These are phyloP conservation scores for Pao palembangensis DNA, from an alignment of 2,113 vertebrate genomes.

Conservation along the genomic window DNA sequence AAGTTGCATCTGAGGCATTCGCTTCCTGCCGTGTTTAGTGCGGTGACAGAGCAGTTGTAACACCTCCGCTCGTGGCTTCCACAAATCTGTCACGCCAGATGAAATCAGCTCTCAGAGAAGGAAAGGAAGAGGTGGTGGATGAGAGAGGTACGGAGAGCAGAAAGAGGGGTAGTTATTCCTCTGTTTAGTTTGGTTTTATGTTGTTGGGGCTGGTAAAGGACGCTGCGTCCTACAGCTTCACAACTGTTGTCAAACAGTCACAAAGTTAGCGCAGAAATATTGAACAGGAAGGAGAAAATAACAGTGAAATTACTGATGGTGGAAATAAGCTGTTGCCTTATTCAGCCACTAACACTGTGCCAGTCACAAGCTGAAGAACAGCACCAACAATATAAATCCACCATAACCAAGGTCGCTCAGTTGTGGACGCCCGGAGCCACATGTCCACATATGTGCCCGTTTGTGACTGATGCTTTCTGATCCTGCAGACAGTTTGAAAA, in stretches of 20 bases:
- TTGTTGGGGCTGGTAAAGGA: slow-evolving; percentile 23
- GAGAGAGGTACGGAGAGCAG: slow-evolving; percentile 15
- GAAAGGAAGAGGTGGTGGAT: slow-evolving; percentile 24
- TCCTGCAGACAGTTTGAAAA: too few relatives aligned
- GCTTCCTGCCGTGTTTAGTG: slow-evolving; percentile 48
- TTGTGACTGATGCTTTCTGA: too few relatives aligned
- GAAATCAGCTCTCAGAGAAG: slow-evolving; percentile 50
- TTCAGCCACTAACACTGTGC: too few relatives aligned
- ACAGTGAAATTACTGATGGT: too few relatives aligned
- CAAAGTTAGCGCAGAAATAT: not conserved
- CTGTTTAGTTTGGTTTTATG: slow-evolving; percentile 15
- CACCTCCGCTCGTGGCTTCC: slow-evolving; percentile 55
- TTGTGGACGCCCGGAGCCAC: too few relatives aligned
- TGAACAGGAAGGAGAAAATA: too few relatives aligned
- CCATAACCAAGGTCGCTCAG: too few relatives aligned
- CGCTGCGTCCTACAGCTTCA: slow-evolving; percentile 3
- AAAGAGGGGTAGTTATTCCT: slow-evolving; percentile 23
- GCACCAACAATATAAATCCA: too few relatives aligned
- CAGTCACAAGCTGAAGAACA: too few relatives aligned
- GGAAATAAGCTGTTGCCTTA: too few relatives aligned
- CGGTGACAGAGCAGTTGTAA: slow-evolving; percentile 60
- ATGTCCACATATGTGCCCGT: too few relatives aligned
- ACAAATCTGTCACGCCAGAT: slow-evolving; percentile 53
- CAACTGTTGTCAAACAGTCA: not conserved
- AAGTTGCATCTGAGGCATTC: slow-evolving; percentile 33